A percentile compares a stretch with the other conserved stretches of the same genome.
phyloP scores from a whole-genome alignment of 2,113 vertebrate genomes.

The Puma concolor region DNA sequence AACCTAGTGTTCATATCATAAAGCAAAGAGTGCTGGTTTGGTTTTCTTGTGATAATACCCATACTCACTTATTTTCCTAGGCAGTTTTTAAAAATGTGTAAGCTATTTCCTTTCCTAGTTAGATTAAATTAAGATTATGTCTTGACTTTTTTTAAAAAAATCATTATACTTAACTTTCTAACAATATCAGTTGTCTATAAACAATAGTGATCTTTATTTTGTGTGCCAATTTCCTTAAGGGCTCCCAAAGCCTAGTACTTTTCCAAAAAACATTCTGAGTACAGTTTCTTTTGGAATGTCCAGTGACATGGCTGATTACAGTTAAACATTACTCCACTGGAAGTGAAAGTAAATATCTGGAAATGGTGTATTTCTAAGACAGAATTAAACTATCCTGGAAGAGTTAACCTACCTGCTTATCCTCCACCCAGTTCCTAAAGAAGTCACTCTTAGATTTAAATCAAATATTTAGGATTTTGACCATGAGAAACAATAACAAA shows the following conservation, averaged over 20 bases:
- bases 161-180: neutral
- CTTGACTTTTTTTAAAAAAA: neutral
- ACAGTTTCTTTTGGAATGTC: slow-evolving; percentile 3
- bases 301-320: neutral
- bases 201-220: slow-evolving; percentile 39
- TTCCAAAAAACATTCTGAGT: neutral
- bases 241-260: neutral
- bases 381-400: neutral
- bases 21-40: neutral
- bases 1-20: neutral
- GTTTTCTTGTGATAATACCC: neutral
- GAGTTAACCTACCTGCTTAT: neutral
- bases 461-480: slow-evolving; percentile 17
- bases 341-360: neutral
- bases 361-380: neutral
- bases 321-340: neutral
- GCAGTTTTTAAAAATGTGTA: neutral
- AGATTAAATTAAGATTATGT: neutral
- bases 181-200: slow-evolving; percentile 14
- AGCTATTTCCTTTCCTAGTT: neutral
- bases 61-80: neutral
- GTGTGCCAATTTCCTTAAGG: slow-evolving; percentile 24
- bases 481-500: slow-evolving; percentile 1
- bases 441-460: neutral
- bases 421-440: neutral